These are phyloP conservation scores for Drosophila macrospina DNA, from an alignment of 2,888 invertebrate genomes.

Conservation along the genomic window DNA sequence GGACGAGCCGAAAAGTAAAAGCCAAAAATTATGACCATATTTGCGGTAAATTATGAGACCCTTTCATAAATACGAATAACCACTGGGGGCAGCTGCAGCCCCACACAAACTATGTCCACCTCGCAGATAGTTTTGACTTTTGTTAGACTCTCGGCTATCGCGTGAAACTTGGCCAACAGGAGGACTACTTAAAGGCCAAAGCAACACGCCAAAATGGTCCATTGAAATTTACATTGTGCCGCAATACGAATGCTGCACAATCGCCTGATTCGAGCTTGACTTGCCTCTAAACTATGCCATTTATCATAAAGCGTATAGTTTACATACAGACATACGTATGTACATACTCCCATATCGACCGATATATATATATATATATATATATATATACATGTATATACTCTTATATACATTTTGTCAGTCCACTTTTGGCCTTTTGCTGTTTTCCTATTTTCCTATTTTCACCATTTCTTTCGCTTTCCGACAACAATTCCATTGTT, in stretches of 20 bases:
- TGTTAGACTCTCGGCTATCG: not conserved
- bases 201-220: constrained; percentile 61
- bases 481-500: constrained; percentile 59
- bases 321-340: not conserved
- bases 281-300: constrained; percentile 79
- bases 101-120: constrained; percentile 38
- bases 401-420: constrained; percentile 63
- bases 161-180: constrained; percentile 31
- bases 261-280: constrained; percentile 76
- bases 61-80: constrained; percentile 73
- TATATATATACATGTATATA: too few relatives aligned
- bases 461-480: constrained; percentile 81
- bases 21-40: constrained; percentile 82
- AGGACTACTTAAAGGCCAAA: constrained; percentile 60
- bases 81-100: constrained; percentile 47
- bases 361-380: too few relatives aligned
- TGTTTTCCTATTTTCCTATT: constrained; percentile 61
- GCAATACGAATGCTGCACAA: constrained; percentile 67
- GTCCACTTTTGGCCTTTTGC: constrained; percentile 60
- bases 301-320: constrained; percentile 73
- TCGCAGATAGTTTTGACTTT: not conserved
- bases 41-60: constrained; percentile 82
- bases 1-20: constrained; percentile 66
- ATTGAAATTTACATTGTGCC: constrained; percentile 76
- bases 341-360: constrained; percentile 24